Evolutionary conservation across 2,888 invertebrate genomes (phyloP), one percentile per base, ranked within the genome.

Genomic region (Sisyra terminalis): DNA sequence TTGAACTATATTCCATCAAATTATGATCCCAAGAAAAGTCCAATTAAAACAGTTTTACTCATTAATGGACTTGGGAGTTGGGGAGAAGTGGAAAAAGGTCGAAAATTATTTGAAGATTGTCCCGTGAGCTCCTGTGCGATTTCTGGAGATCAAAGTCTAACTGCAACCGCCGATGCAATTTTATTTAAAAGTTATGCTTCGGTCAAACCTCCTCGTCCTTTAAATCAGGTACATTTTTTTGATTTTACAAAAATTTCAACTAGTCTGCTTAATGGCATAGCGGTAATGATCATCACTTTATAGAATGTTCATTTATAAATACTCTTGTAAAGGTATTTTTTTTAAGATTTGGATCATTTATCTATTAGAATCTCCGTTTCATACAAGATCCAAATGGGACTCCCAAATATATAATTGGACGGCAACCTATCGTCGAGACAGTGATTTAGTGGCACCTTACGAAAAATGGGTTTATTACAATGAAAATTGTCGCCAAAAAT

Each of bases 381-480:
- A 96, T 63, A 93, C 94, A 10, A 86, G 89, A 50, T 80, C 80
- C 44, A 69, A 82, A 42, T 79, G 81, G 51, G 73, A 79, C 49
- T 59, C 77, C 10, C 76, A 81, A 55, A 75, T 81, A 3, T 83
- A 94, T 61, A 97, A 97, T 67, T 94, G 94, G 93, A 96, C 96
- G 7, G 88, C 94, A 1, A 96, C 94, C 0, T 97, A 96, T 59
- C 71, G 96, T 46, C 78, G 78, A 44, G 94, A 96, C 59, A 94
- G 93, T 16, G 93, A 94, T 57, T 79, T 97, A 48, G 94, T 96
- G 9, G 85, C 96, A 1, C 96, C 96, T 0, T 97, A 96, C 60
- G 96, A 93, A 60, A 73, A 85, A 52, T 96, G 92, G 86, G 82
- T 85, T 40, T 89, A 89, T 59, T 87, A 80, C 56, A 81, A 93